Conservation (phyloP, 2,888 invertebrate genomes). For the Noctua fimbriata region DNA sequence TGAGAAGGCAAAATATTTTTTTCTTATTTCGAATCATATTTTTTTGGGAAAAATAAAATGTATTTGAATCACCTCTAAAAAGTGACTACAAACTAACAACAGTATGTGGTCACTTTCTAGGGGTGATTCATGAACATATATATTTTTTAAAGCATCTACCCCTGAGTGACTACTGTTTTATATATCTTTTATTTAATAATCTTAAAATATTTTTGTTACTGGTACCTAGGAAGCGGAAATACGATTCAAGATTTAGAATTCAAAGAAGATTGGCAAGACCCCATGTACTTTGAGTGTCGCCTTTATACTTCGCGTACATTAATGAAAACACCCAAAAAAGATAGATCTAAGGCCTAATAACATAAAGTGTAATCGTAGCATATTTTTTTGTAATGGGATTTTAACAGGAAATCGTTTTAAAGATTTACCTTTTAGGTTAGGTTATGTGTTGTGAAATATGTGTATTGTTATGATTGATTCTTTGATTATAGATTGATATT, state of each 20-base stretch:
- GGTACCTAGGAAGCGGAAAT: constrained; percentile 53
- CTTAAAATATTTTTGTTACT: constrained; percentile 36
- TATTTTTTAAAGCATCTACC: constrained; percentile 19
- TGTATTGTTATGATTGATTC: too few species aligned
- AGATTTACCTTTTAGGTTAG: too few species aligned
- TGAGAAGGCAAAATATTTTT: constrained; percentile 42
- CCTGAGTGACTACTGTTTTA: constrained; percentile 31
- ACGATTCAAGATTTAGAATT: constrained; percentile 38
- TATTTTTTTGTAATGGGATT: too few species aligned
- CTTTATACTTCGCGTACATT: too few species aligned
- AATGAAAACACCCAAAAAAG: too few species aligned
- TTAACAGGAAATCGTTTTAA: too few species aligned
- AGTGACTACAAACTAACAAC: constrained; percentile 28
- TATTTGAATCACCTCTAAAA: constrained; percentile 34
- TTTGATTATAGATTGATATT: too few species aligned
- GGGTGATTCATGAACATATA: constrained; percentile 23
- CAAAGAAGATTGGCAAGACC: too few species aligned
- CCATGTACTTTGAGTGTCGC: too few species aligned
- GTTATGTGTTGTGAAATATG: too few species aligned
- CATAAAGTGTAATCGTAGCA: too few species aligned
- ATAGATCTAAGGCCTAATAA: too few species aligned
- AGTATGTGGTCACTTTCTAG: constrained; percentile 26
- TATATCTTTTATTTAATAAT: constrained; percentile 30
- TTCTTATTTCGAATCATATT: constrained; percentile 38
- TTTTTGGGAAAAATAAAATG: constrained; percentile 36